Percentiles rank a stretch among this genome's conserved stretches.
phyloP scores from a whole-genome alignment of 2,797 vertebrate species.

The Chrosomus eos region DNA sequence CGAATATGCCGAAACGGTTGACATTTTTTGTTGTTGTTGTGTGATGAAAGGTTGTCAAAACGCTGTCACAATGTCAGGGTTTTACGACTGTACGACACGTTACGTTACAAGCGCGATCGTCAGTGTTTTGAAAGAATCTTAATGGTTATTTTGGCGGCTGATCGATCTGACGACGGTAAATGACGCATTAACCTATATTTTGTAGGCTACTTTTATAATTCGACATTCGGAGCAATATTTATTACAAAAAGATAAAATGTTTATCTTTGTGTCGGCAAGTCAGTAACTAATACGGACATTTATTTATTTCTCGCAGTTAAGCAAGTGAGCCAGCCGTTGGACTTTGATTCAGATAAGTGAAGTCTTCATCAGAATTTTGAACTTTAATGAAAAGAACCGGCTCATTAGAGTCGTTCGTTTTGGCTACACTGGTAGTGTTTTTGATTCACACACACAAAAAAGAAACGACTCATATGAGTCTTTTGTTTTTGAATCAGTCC shows the following conservation, averaged over 20 bases:
- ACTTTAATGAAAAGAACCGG: too few relatives aligned
- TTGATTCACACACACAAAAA: too few relatives aligned
- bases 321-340: neutral
- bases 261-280: neutral
- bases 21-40: neutral
- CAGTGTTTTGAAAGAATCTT: neutral
- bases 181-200: too few relatives aligned
- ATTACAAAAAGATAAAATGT: neutral
- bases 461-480: neutral
- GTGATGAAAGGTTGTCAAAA: neutral
- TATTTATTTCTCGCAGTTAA: neutral
- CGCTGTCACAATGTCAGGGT: neutral
- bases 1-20: neutral
- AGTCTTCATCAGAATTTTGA: neutral
- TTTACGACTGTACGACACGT: neutral
- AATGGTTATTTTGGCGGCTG: neutral
- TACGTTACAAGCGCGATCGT: neutral
- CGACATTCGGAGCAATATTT: neutral
- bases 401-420: too few relatives aligned
- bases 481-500: neutral
- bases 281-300: neutral
- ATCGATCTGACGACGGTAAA: neutral
- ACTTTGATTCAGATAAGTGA: neutral
- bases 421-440: too few relatives aligned
- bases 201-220: neutral